These are phyloP conservation scores for Varecia variegata DNA, from an alignment of 2,797 vertebrate genomes.

Conservation along the genomic window DNA sequence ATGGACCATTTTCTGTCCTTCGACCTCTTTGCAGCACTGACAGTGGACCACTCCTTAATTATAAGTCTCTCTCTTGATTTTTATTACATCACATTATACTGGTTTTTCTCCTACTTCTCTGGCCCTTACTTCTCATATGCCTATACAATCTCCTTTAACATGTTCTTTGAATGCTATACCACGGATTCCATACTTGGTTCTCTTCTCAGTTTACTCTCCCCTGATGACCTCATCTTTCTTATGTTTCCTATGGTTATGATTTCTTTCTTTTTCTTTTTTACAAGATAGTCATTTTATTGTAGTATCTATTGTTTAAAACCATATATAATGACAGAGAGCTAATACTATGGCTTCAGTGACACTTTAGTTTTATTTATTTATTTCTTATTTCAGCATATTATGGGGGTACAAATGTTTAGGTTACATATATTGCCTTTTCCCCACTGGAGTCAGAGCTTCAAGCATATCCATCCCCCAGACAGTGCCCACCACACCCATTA, in stretches of 20 bases:
- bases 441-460: too few species aligned
- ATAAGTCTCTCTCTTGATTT: background rate
- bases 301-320: background rate
- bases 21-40: background rate
- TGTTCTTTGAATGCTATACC: background rate
- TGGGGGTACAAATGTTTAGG: too few species aligned
- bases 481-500: too few species aligned
- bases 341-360: background rate
- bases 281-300: background rate
- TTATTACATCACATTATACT: background rate
- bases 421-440: too few species aligned
- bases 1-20: background rate
- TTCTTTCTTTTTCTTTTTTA: background rate
- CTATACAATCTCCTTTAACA: background rate
- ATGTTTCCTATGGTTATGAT: background rate
- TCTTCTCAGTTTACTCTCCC: background rate
- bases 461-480: too few species aligned
- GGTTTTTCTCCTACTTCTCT: background rate
- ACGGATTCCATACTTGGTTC: background rate
- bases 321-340: background rate
- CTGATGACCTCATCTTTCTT: background rate
- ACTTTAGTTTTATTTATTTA: background rate
- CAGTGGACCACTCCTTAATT: background rate
- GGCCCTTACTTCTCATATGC: background rate
- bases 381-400: too few species aligned